Base-by-base conservation (phyloP, 1,140 invertebrate genomes). In the Drosophila arizonae region DNA sequence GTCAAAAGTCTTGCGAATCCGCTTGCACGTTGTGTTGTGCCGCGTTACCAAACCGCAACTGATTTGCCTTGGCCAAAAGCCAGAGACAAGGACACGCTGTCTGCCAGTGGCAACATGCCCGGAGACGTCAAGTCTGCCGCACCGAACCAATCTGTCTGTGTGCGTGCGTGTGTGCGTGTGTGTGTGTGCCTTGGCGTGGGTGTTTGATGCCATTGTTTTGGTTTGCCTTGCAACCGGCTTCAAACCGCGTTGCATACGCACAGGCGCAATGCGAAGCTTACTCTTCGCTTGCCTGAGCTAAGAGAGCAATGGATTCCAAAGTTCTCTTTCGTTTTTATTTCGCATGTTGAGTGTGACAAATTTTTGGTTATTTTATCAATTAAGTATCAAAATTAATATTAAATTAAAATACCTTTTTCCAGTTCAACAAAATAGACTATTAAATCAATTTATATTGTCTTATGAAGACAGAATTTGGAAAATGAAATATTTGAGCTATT, bases 31-130 rank as follows among this genome's bases (percentile, higher is more conserved):
- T 84, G 80, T 88, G 73, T 75, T 66, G 48, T 76, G 72, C 69
- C 80, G 75, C 75, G 84, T 58, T 58, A 77, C 58, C 72, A 87
- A 91, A 80, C 80, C 80, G 89, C 85, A 90, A 91, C 90, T 91
- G 90, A 91, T 87, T 90, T 78, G 88, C 74, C 70, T 52, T 41
- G 36, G 61, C 50, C 58, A 26, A n/a, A 64, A 57, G 46, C 62
- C 58, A 21, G 51, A n/a, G 45, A 33, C 50, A 74, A 76, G 79
- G 84, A 90, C 67, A 73, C 51, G 70, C 76, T 75, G 54, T 61
- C 63, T 60, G 73, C 30, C 56, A 45, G 30, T 43, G 61, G 51
- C 63, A 63, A 65, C 57, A 9, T 66, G 68, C 41, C 51, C 58
- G 81, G 81, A 50, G 80, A 73, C 81, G 67, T 33, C 68, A 68